These are phyloP conservation scores for Tokudaia tokunoshimensis DNA, from an alignment of 2,797 vertebrate species.

Conservation along the genomic window DNA sequence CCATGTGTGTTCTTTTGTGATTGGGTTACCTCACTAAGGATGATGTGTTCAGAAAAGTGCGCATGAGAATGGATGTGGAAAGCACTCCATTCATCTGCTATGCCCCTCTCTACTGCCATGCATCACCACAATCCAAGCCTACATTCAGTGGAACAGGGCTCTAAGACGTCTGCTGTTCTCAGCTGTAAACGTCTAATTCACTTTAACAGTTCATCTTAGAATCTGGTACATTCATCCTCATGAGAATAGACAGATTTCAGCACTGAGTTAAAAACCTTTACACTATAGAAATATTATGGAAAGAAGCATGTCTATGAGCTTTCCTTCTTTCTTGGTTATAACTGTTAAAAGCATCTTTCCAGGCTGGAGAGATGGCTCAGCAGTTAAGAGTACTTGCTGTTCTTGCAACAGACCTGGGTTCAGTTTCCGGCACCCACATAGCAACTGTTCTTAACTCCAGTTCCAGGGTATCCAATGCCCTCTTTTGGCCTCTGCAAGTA, in stretches of 20 bases:
- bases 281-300: not conserved
- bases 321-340: conserved; percentile 32
- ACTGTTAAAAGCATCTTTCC: not conserved
- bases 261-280: not conserved
- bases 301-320: not conserved
- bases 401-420: not conserved
- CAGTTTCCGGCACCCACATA: too few species aligned
- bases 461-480: not conserved
- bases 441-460: not conserved
- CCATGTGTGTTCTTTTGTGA: too few species aligned
- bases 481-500: not conserved
- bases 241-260: not conserved
- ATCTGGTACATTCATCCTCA: not conserved
- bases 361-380: not conserved
- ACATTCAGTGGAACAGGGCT: not conserved
- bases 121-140: too few species aligned
- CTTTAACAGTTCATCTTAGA: not conserved
- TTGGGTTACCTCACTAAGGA: too few species aligned
- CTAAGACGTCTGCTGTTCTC: not conserved
- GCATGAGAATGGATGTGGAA: accelerated
- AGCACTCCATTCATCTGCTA: accelerated
- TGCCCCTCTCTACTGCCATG: accelerated
- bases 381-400: not conserved
- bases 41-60: not conserved
- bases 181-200: not conserved